Base-by-base conservation (phyloP, 30 jellyfish, hydroid and myxozoan genomes). In the Phacellophora camtschatica region DNA sequence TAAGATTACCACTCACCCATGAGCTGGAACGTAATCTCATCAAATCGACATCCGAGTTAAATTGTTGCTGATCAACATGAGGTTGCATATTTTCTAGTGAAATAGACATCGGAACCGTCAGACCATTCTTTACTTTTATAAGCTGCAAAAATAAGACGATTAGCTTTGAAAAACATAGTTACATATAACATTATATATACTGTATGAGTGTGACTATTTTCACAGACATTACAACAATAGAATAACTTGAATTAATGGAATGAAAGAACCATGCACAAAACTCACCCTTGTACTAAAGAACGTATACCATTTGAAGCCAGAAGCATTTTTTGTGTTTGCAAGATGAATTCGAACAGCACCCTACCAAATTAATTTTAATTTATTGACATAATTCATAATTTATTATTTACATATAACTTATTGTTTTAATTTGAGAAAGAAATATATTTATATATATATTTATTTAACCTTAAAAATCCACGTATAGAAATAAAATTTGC, bases 221-320 rank as follows among this genome's bases (percentile, higher is more conserved):
- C 5, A 55, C 15, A 6, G 7, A 42, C 28, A 18, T 42, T 63
- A 12, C 55, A 63, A 0, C 19, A 33, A 41, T 34, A 6, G 63
- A n/a, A 13, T 7, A 16, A 10, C 22, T 0, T 37, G 22, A 3
- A 11, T 2, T 15, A 13, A 18, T n/a, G n/a, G 16, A 12, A 34
- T 13, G 0, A 32, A 0, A 5, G 0, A 69, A 33, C 0, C 74
- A 81, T 24, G 41, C 81, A 33, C 87, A 42, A 48, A 74, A 55
- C 87, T 48, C 43, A 95, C 88, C 18, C 98, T 88, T 22, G 66
- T 85, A 27, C 90, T 84, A 31, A 91, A 95, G 59, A 91, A 69
- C 10, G 81, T 84, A 76, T 84, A 91, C 98, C 98, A 91, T 63
- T 87, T 83, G 84, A 85, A 74, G 5, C 95, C 95, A 24, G 90